Evolutionary conservation across 2,888 invertebrate species (phyloP).

Genomic region (Isoperla grammatica): DNA sequence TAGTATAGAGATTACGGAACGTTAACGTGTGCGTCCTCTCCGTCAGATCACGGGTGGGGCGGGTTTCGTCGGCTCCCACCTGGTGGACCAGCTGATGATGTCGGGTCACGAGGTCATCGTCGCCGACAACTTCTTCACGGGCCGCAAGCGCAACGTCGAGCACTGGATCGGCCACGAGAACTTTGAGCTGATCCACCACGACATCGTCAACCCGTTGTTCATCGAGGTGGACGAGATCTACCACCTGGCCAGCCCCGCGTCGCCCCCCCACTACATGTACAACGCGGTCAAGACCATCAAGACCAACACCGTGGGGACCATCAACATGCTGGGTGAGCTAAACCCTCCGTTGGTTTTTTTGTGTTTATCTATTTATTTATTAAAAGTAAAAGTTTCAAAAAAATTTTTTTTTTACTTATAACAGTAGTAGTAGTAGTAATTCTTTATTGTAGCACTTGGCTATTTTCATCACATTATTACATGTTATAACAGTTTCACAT

Average conservation of each 20-base stretch:
- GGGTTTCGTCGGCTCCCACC: conserved; percentile 98
- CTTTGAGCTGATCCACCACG: conserved; percentile 98
- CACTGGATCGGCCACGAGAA: conserved; percentile 99
- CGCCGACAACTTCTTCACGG: conserved; percentile 97
- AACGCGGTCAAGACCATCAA: conserved; percentile 99
- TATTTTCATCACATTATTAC: too few species aligned
- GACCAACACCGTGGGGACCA: conserved; percentile 95
- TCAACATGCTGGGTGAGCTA: conserved; percentile 81
- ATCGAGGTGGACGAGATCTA: conserved; percentile 98
- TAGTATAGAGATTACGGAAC: too few species aligned
- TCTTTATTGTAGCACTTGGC: too few species aligned
- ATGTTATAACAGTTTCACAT: too few species aligned
- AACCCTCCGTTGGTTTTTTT: too few species aligned
- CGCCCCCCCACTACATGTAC: conserved; percentile 99
- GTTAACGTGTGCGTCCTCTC: too few species aligned
- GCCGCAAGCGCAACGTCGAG: conserved; percentile 92
- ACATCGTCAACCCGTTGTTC: conserved; percentile 95
- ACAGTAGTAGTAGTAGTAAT: too few species aligned
- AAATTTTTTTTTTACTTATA: too few species aligned
- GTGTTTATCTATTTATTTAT: conserved; percentile 1
- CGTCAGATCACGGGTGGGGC: conserved; percentile 88
- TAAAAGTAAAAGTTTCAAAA: neutral
- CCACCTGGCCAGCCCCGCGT: conserved; percentile 97
- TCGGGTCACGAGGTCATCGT: conserved; percentile 96
- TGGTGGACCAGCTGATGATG: conserved; percentile 92